Percentiles rank a stretch among this genome's conserved stretches.
Evolutionary conservation across 2,888 invertebrate species (phyloP).

Genomic region (Actias luna): DNA sequence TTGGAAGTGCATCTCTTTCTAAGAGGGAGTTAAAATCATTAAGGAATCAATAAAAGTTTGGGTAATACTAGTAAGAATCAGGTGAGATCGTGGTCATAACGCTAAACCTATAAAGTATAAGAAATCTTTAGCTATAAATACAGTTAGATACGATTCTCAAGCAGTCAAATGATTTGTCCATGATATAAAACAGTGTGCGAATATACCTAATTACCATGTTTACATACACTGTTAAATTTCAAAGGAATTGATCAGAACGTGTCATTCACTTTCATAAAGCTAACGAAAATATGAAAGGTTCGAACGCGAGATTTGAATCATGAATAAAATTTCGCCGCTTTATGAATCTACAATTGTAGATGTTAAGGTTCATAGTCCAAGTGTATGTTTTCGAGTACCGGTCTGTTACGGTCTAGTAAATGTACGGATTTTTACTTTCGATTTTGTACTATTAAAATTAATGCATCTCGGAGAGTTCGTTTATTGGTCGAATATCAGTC

Average conservation of each 20-base stretch:
- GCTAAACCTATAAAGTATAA: too few species aligned
- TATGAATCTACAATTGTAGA: not conserved
- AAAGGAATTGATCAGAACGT: not conserved
- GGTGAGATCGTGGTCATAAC: too few species aligned
- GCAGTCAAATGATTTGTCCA: too few species aligned
- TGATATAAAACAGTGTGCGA: not conserved
- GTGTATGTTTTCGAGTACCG: not conserved
- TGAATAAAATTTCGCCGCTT: not conserved
- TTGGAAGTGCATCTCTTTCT: too few species aligned
- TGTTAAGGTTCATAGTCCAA: not conserved
- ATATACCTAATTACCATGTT: not conserved
- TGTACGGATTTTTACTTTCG: conserved; percentile 4
- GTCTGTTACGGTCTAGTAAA: conserved; percentile 10
- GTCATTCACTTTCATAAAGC: conserved; percentile 1
- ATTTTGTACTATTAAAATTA: not conserved
- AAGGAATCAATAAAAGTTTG: too few species aligned
- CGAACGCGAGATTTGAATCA: not conserved
- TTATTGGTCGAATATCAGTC: not conserved
- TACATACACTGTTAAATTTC: not conserved
- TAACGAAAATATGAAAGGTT: conserved; percentile 7
- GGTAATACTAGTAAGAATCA: too few species aligned
- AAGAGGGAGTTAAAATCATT: too few species aligned
- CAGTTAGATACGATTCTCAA: too few species aligned
- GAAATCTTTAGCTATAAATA: too few species aligned
- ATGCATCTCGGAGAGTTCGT: not conserved